phyloP scores from a whole-genome alignment of 2,113 vertebrate species.

The Callionymus lyra region DNA sequence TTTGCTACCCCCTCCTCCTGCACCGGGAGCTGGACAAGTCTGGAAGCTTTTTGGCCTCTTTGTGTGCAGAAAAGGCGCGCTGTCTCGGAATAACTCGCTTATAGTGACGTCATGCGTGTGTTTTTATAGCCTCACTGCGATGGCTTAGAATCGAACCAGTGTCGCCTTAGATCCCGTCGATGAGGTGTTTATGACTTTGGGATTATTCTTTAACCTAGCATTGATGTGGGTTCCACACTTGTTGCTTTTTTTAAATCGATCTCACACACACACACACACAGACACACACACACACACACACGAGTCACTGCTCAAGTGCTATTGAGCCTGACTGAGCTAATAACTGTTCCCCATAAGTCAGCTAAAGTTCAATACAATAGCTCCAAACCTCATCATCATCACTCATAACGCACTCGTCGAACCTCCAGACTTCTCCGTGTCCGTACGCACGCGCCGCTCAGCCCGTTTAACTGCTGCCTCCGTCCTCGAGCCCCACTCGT shows the following conservation, averaged over 20 bases:
- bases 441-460: slow-evolving; percentile 40
- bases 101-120: neutral
- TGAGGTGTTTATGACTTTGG: slow-evolving; percentile 33
- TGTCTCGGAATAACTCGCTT: slow-evolving; percentile 59
- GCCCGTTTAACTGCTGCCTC: slow-evolving; percentile 15
- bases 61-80: slow-evolving; percentile 57
- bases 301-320: slow-evolving; percentile 2
- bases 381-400: slow-evolving; percentile 21
- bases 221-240: slow-evolving; percentile 10
- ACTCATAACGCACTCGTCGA: slow-evolving; percentile 10
- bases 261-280: neutral
- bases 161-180: slow-evolving; percentile 27
- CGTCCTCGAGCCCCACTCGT: slow-evolving; percentile 67
- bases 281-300: neutral
- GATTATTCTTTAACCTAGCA: slow-evolving; percentile 48
- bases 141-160: slow-evolving; percentile 4
- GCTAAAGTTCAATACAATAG: slow-evolving; percentile 22
- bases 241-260: too few species aligned
- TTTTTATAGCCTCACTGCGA: slow-evolving; percentile 1
- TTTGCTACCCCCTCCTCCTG: slow-evolving; percentile 19
- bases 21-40: slow-evolving; percentile 29
- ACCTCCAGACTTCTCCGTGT: slow-evolving; percentile 6
- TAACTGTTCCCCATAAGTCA: slow-evolving; percentile 32
- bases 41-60: slow-evolving; percentile 33
- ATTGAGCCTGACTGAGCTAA: slow-evolving; percentile 18